Evolutionary conservation across 2,888 invertebrate genomes (phyloP), one percentile per base, ranked within the genome.

Genomic region (Pecten maximus): DNA sequence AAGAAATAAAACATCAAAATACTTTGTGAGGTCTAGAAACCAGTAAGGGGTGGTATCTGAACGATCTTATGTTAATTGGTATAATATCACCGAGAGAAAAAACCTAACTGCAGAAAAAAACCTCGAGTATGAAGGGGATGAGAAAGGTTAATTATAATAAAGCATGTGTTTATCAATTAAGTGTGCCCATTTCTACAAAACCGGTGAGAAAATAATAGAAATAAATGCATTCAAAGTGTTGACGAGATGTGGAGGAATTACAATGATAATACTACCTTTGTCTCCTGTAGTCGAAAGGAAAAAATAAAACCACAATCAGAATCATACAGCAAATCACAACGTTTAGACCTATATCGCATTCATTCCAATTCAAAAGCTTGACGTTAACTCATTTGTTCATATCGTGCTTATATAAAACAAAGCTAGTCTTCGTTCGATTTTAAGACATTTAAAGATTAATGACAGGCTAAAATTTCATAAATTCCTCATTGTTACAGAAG

Each of bases 161-260:
- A 74, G 15, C 60, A 35, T 12, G 35, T 28, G 23, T 8, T 74
- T 35, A 23, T 74, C 74, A 28, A 74, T 28, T 10, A 74, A 35
- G 74, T 35, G 74, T 74, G 74, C 74, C 74, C 74, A 35, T 74
- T 28, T 28, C 28, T 74, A 74, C 28, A 74, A 35, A 28, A 28
- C 6, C 15, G 12, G 74, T 74, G 28, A 35, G 74, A 10, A 74
- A 74, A 74, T 15, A 19, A 54, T 10, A 60, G 12, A 60, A 60
- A 3, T 74, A 74, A 74, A 74, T 28, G 74, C 74, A 74, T 74
- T 74, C 74, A 74, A 74, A 74, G 35, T 74, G 74, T 74, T 74
- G 28, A 74, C 23, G 35, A 35, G 28, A 28, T 28, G 74, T 35
- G 35, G 35, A 35, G 74, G 10, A 28, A 35, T 74, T 74, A 74